Conservation (phyloP, 2,113 vertebrate species). For the Sprattus sprattus region DNA sequence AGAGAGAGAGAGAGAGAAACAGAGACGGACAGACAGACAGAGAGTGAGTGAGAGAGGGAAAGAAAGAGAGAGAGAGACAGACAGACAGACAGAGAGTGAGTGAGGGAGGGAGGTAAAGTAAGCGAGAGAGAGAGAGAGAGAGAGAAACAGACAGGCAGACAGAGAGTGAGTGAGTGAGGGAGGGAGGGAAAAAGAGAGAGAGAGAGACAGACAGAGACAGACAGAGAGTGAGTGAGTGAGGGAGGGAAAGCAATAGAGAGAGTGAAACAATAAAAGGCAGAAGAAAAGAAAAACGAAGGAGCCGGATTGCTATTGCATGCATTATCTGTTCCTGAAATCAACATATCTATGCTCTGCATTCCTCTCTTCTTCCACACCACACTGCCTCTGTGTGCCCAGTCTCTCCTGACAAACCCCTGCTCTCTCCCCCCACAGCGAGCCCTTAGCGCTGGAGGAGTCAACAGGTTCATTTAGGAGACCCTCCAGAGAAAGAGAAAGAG, state of each 20-base stretch:
- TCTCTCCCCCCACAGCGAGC: not conserved
- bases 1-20: too few species aligned
- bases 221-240: not conserved
- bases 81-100: not conserved
- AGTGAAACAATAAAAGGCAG: not conserved
- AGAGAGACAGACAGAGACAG: too few species aligned
- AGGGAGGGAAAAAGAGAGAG: not conserved
- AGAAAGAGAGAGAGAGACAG: not conserved
- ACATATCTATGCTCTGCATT: not conserved
- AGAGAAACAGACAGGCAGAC: not conserved
- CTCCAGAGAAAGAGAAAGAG: not conserved
- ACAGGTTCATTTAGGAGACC: not conserved
- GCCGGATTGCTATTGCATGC: not conserved
- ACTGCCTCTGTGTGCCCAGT: not conserved
- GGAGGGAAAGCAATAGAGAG: not conserved
- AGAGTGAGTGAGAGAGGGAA: not conserved
- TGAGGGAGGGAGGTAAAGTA: not conserved
- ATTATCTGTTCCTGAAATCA: not conserved
- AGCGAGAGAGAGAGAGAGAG: not conserved
- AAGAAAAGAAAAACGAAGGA: not conserved
- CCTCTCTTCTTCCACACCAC: not conserved
- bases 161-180: not conserved
- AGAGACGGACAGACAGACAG: too few species aligned
- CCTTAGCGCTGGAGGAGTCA: not conserved
- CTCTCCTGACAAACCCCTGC: not conserved